These are phyloP conservation scores for Grammomys surdaster DNA, from an alignment of 2,113 vertebrate genomes.

Conservation along the genomic window DNA sequence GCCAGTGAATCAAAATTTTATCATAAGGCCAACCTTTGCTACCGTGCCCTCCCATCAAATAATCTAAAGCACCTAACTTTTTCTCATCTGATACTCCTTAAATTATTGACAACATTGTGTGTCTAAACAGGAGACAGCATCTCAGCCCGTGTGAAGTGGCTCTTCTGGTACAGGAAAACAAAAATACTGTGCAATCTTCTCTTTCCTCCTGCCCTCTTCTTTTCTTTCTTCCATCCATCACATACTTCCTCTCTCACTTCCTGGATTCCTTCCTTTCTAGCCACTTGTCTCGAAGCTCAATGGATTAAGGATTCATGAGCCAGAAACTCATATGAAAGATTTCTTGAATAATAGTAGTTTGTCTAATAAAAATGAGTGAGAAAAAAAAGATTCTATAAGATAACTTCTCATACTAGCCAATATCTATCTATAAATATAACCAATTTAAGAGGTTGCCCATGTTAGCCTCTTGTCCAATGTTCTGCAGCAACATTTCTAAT, in stretches of 20 bases:
- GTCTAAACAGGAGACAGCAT: neutral
- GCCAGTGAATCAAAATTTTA: neutral
- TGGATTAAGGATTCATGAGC: neutral
- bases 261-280: neutral
- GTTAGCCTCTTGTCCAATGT: neutral
- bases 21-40: neutral
- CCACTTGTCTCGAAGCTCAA: neutral
- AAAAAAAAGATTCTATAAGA: neutral
- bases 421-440: neutral
- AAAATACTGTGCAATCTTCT: neutral
- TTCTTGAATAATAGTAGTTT: neutral
- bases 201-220: neutral
- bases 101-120: neutral
- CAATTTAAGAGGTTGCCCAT: neutral
- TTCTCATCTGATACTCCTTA: neutral
- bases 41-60: neutral
- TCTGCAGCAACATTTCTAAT: neutral
- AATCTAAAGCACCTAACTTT: neutral
- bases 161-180: neutral
- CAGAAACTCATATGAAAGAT: neutral
- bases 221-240: neutral
- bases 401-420: neutral
- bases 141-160: neutral
- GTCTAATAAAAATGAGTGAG: neutral
- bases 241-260: accelerated